A percentile compares a stretch with the other conserved stretches of the same genome.
Evolutionary conservation across 1,140 invertebrate species (phyloP).

Genomic region (Aradophagus sp.): DNA sequence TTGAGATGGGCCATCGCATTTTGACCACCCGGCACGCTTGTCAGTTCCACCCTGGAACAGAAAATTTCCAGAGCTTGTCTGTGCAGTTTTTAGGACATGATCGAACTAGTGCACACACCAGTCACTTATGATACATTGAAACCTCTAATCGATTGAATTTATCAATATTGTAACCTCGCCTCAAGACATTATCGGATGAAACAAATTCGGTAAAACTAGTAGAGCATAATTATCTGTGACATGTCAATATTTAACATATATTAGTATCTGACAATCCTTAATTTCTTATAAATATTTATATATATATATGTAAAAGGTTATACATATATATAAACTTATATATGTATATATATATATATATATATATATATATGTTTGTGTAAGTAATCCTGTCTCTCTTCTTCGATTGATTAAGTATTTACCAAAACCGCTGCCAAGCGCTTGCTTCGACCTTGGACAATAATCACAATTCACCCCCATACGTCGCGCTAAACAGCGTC

Average conservation of each 20-base stretch:
- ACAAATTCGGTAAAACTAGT: constrained; percentile 18
- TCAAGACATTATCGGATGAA: constrained; percentile 11
- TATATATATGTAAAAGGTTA: no score
- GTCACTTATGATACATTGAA: constrained; percentile 10
- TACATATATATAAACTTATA: no score
- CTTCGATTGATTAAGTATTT: constrained; percentile 9
- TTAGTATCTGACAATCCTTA: no score
- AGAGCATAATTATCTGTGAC: background rate
- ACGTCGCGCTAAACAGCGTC: constrained; percentile 9
- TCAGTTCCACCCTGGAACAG: constrained; percentile 76
- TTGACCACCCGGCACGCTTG: constrained; percentile 74
- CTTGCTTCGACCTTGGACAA: no score
- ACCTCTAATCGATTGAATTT: no score
- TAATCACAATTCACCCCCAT: constrained; percentile 42
- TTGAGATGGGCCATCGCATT: constrained; percentile 77
- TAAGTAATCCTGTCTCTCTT: no score
- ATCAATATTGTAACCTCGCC: no score
- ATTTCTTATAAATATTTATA: no score
- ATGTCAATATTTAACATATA: constrained; percentile 10
- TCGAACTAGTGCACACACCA: constrained; percentile 20
- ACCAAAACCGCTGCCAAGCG: no score
- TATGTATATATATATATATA: no score
- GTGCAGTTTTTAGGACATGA: constrained; percentile 47
- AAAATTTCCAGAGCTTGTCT: constrained; percentile 74
- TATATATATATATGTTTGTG: no score